Evolutionary conservation across 2,797 vertebrate genomes (phyloP), one percentile per base, ranked within the genome.

Genomic region (Masticophis lateralis): DNA sequence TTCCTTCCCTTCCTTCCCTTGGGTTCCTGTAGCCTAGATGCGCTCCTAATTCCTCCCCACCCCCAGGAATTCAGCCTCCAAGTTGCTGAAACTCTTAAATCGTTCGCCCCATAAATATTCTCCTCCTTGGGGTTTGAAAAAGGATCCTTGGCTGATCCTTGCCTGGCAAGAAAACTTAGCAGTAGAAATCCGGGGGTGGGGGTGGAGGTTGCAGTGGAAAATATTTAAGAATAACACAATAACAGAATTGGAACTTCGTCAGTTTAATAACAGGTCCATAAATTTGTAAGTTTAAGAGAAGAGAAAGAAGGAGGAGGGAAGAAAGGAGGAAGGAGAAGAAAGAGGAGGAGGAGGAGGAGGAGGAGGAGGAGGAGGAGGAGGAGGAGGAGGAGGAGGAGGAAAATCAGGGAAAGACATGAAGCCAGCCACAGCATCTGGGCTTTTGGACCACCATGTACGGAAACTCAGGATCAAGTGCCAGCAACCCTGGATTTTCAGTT

Each of bases 361-460:
- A 27, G 5, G 20, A 61, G 6, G 25, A 27, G 18, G 18, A 18
- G 25, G 18, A 25, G 57, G 18, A 57, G 7, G 18, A 20, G 59
- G 27, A 60, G 59, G 20, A 59, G 20, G 69, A 25, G 56, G 79
- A 86, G 25, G 25, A 86, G 22, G 79, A 83, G 43, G 79, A 51
- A 86, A 47, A 13, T 3, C 95, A 96, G 93, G 92, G 91, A 96
- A 96, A 96, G 94, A 96, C 96, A 93, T 96, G 93, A 95, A 6
- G 18, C 18, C 18, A 20, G 56, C 94, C 0, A 86, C 88, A 95
- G 95, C 96, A 97, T 97, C 95, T 97, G 96, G 91, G 94, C 96
- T 96, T 96, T 94, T 94, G 95, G 95, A 95, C 94, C 96, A 96
- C 96, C 89, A 56, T 96, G 95, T 94, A 97, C 87, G 97, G 96